phyloP scores from a whole-genome alignment of 2,888 invertebrate genomes.

The Ectobius pallidus region DNA sequence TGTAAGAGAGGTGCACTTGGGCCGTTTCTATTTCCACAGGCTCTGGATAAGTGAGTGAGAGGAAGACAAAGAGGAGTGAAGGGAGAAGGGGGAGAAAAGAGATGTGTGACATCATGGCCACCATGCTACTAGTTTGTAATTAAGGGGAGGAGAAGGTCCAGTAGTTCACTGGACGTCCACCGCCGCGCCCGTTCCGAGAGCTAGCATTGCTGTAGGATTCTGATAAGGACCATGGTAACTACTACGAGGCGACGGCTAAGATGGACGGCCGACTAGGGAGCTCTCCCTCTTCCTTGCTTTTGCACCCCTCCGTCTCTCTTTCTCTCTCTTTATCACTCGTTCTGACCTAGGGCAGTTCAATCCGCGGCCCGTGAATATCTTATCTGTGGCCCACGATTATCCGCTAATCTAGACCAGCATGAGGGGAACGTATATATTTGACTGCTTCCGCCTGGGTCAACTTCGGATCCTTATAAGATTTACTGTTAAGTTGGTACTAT shows the following conservation, averaged over 20 bases:
- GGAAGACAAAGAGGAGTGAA: constrained; percentile 10
- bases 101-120: constrained; percentile 36
- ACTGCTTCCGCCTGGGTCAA: too few relatives aligned
- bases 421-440: too few relatives aligned
- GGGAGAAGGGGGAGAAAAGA: neutral
- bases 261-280: constrained; percentile 43
- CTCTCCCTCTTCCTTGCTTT: constrained; percentile 33
- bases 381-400: neutral
- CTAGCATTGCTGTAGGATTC: constrained; percentile 22
- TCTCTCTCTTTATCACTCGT: constrained; percentile 25
- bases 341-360: constrained; percentile 1
- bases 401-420: too few relatives aligned
- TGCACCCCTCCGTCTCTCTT: constrained; percentile 24
- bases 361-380: neutral
- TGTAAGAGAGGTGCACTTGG: too few relatives aligned
- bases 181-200: constrained; percentile 26
- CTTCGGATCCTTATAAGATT: too few relatives aligned
- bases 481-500: too few relatives aligned
- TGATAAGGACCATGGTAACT: constrained; percentile 2
- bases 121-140: constrained; percentile 38
- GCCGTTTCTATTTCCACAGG: neutral
- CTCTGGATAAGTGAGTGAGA: neutral
- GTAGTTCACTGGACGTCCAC: constrained; percentile 35
- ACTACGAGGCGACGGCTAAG: constrained; percentile 35
- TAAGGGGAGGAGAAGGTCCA: constrained; percentile 35